These are phyloP conservation scores for Cynoglossus semilaevis DNA, from an alignment of 2,113 vertebrate genomes.

Conservation along the genomic window DNA sequence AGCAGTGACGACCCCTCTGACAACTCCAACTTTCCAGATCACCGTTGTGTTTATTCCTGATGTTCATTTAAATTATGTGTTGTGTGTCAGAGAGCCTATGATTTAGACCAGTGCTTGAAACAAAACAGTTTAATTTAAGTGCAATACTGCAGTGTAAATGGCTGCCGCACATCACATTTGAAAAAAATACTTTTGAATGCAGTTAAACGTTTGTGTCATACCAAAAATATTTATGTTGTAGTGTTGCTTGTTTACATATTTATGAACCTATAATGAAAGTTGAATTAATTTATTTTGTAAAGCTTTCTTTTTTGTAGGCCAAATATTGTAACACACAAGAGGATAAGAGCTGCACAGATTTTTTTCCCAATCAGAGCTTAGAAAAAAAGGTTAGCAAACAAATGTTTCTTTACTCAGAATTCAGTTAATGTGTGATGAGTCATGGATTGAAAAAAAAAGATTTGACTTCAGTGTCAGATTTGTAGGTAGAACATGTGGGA, in stretches of 20 bases:
- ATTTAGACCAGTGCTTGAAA: slow-evolving; percentile 48
- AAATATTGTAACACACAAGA: slow-evolving; percentile 1
- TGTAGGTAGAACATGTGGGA: too few species aligned
- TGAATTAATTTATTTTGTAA: slow-evolving; percentile 26
- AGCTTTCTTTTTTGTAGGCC: slow-evolving; percentile 13
- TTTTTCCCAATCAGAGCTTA: too few species aligned
- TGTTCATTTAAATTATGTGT: slow-evolving; percentile 6
- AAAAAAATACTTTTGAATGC: slow-evolving; percentile 49
- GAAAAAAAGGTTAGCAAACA: too few species aligned
- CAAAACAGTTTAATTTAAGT: slow-evolving; percentile 34
- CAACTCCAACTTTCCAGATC: background rate
- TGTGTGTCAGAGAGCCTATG: slow-evolving; percentile 11
- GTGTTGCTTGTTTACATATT: slow-evolving; percentile 64
- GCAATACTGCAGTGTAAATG: slow-evolving; percentile 63
- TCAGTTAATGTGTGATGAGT: too few species aligned
- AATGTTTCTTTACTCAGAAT: too few species aligned
- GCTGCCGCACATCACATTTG: slow-evolving; percentile 23
- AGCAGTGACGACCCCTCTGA: slow-evolving; percentile 18
- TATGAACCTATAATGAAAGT: slow-evolving; percentile 27
- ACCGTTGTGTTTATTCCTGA: slow-evolving; percentile 8
- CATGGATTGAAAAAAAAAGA: too few species aligned
- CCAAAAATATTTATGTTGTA: slow-evolving; percentile 75
- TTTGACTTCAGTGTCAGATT: too few species aligned
- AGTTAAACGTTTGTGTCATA: slow-evolving; percentile 44
- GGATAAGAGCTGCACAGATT: too few species aligned